phyloP scores from a whole-genome alignment of 2,888 invertebrate species.

The Steinernema hermaphroditum region DNA sequence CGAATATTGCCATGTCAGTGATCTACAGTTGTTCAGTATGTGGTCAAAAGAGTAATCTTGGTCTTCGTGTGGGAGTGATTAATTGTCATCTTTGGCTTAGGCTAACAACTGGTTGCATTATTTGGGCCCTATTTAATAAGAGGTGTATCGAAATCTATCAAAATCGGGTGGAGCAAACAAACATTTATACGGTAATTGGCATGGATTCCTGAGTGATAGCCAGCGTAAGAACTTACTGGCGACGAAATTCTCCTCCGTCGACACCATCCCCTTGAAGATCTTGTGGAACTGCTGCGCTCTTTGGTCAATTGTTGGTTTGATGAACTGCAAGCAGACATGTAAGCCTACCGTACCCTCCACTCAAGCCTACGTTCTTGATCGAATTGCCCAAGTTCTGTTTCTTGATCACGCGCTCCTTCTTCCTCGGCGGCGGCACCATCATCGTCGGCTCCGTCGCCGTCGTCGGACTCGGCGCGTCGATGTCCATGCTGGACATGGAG shows the following conservation, averaged over 20 bases:
- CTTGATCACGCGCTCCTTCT: constrained; percentile 5
- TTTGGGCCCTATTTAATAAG: no score
- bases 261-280: constrained; percentile 83
- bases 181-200: no score
- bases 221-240: constrained; percentile 77
- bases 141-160: no score
- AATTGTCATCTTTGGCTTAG: no score
- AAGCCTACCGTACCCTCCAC: not conserved
- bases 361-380: not conserved
- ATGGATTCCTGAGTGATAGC: no score
- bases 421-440: not conserved
- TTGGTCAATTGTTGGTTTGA: constrained; percentile 85
- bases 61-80: no score
- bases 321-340: constrained; percentile 60
- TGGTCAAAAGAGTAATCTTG: no score
- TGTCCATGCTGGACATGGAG: constrained; percentile 13
- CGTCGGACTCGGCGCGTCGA: not conserved
- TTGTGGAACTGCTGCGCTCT: constrained; percentile 87
- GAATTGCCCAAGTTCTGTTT: constrained; percentile 11
- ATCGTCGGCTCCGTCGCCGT: not conserved
- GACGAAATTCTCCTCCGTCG: constrained; percentile 70
- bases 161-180: no score
- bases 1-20: no score
- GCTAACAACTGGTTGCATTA: no score
- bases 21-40: no score